These are phyloP conservation scores for Macrosiphum euphorbiae DNA, from an alignment of 2,888 invertebrate species.

Conservation along the genomic window DNA sequence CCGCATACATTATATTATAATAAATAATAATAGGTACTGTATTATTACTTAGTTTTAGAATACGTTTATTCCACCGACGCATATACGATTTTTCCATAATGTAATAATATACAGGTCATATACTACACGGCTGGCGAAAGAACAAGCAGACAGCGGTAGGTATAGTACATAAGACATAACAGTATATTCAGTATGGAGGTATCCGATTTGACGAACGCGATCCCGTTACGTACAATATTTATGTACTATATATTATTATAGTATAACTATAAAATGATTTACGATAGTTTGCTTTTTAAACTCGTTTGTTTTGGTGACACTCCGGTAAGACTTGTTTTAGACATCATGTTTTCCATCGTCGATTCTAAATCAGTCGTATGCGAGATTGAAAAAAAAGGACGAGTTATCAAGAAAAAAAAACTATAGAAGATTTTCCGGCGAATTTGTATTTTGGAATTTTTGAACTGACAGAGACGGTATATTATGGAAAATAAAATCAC, in stretches of 20 bases:
- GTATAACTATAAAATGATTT: neutral
- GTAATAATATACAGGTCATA: slow-evolving; percentile 10
- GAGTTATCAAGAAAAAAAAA: neutral
- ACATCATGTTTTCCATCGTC: neutral
- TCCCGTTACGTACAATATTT: slow-evolving; percentile 1
- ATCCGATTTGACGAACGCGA: neutral
- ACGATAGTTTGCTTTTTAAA: neutral
- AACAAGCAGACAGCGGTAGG: neutral
- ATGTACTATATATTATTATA: neutral
- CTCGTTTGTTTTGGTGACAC: neutral
- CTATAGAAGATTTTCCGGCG: neutral
- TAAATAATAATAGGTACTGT: neutral
- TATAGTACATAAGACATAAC: neutral
- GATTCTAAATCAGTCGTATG: neutral
- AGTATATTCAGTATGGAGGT: neutral
- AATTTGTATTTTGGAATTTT: neutral
- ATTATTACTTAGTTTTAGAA: neutral
- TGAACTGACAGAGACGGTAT: neutral
- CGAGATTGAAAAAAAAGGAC: neutral
- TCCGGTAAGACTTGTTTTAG: neutral
- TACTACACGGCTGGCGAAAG: neutral
- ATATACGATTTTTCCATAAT: neutral
- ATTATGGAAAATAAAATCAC: neutral
- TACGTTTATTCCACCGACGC: neutral
- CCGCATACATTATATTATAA: neutral